Evolutionary conservation across 2,797 vertebrate genomes (phyloP).

Genomic region (Coregonus sp.): DNA sequence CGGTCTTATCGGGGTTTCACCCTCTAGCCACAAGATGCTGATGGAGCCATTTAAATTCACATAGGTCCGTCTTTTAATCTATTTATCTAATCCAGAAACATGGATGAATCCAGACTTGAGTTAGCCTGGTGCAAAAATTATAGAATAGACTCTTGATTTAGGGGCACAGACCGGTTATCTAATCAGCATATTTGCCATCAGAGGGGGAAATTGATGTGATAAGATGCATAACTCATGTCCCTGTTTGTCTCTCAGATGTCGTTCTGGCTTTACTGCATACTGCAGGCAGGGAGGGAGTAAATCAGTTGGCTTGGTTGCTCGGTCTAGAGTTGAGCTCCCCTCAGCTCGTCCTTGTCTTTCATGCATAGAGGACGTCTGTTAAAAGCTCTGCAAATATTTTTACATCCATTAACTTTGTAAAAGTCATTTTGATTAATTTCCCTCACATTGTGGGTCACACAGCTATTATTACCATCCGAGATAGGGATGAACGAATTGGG

Average conservation of each 20-base stretch:
- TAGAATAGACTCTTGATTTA: too few relatives aligned
- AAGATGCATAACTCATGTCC: slow-evolving; percentile 46
- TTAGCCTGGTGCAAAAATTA: neutral
- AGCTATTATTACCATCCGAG: slow-evolving; percentile 66
- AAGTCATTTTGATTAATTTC: slow-evolving; percentile 65
- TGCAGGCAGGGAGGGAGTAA: slow-evolving; percentile 30
- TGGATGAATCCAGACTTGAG: too few relatives aligned
- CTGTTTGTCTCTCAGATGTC: slow-evolving; percentile 27
- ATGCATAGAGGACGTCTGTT: slow-evolving; percentile 52
- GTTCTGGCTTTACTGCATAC: slow-evolving; percentile 46
- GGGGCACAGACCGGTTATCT: neutral
- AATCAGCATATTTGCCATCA: neutral
- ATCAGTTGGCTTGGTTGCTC: slow-evolving; percentile 27
- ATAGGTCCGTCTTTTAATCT: too few relatives aligned
- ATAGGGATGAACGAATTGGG: slow-evolving; percentile 56
- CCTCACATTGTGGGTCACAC: slow-evolving; percentile 61
- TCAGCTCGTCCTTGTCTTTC: slow-evolving; percentile 51
- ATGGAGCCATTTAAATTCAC: neutral
- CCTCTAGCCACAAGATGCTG: slow-evolving; percentile 13
- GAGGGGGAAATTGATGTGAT: slow-evolving; percentile 49
- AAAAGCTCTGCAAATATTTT: slow-evolving; percentile 50
- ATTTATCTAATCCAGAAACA: too few relatives aligned
- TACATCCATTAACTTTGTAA: slow-evolving; percentile 68
- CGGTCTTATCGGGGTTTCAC: slow-evolving; percentile 49
- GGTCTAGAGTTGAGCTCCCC: slow-evolving; percentile 18